Conservation (phyloP, 2,888 invertebrate species). For the Folsomia manolachei region DNA sequence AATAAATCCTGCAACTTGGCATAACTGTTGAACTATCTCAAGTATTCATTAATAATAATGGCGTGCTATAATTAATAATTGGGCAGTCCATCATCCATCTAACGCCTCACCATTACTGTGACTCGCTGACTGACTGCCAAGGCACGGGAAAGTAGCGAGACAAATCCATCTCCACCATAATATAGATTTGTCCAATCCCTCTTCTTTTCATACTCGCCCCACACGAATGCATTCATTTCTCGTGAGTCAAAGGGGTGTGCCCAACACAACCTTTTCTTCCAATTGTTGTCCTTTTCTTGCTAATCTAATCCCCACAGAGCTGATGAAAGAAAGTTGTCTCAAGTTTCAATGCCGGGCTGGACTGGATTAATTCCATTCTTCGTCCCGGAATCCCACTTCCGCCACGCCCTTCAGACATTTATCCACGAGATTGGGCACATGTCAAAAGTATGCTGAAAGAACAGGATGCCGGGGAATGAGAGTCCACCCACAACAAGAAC, state of each 20-base stretch:
- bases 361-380: conserved; percentile 40
- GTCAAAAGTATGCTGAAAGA: conserved; percentile 29
- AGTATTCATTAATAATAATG: too few species aligned
- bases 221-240: conserved; percentile 41
- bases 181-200: too few species aligned
- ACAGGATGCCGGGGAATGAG: not conserved
- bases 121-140: too few species aligned
- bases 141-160: too few species aligned
- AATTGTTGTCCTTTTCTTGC: not conserved
- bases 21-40: too few species aligned
- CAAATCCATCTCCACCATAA: conserved; percentile 27
- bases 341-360: conserved; percentile 39
- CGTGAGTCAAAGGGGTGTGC: conserved; percentile 30
- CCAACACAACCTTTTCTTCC: not conserved
- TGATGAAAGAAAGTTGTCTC: conserved; percentile 34
- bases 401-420: conserved; percentile 24
- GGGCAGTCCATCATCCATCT: too few species aligned
- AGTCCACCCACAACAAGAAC: not conserved
- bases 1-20: too few species aligned
- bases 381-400: conserved; percentile 38
- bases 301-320: not conserved
- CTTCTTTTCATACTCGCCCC: conserved; percentile 11
- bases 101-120: too few species aligned
- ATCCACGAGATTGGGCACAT: conserved; percentile 6
- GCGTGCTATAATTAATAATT: too few species aligned